Conservation (phyloP, 2,113 vertebrate genomes). For the Elephas maximus region DNA sequence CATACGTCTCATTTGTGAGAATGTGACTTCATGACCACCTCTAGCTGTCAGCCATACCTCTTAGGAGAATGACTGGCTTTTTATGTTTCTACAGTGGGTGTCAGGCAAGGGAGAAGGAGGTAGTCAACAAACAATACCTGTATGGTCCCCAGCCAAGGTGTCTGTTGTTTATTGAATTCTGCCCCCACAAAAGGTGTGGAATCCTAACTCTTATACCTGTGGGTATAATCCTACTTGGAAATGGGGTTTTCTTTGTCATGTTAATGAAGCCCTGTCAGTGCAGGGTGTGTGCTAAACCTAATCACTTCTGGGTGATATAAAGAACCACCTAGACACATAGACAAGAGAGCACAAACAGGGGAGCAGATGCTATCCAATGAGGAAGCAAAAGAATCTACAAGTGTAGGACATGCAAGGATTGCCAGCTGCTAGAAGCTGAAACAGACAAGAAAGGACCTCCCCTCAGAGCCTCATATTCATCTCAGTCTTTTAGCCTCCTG, state of each 20-base stretch:
- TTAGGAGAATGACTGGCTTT: background rate
- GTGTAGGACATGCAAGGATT: background rate
- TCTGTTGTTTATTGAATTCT: background rate
- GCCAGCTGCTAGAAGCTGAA: background rate
- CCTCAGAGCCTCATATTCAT: too few species aligned
- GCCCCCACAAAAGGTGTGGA: background rate
- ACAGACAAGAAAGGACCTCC: background rate
- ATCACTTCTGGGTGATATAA: background rate
- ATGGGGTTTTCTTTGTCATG: background rate
- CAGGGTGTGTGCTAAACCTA: background rate
- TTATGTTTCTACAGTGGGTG: background rate
- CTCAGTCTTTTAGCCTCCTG: background rate
- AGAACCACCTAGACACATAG: background rate
- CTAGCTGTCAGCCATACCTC: background rate
- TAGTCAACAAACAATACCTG: fast-evolving
- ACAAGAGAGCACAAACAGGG: background rate
- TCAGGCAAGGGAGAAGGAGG: fast-evolving
- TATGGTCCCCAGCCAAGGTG: background rate
- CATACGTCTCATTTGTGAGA: background rate
- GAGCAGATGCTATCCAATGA: background rate
- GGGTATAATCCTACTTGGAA: background rate
- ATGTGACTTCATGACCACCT: background rate
- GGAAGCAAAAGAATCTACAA: background rate
- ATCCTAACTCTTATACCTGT: background rate
- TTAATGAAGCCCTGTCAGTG: too few species aligned